A percentile compares a stretch with the other conserved stretches of the same genome.
Evolutionary conservation across 2,888 invertebrate species (phyloP).

Genomic region (Odontothrips loti): DNA sequence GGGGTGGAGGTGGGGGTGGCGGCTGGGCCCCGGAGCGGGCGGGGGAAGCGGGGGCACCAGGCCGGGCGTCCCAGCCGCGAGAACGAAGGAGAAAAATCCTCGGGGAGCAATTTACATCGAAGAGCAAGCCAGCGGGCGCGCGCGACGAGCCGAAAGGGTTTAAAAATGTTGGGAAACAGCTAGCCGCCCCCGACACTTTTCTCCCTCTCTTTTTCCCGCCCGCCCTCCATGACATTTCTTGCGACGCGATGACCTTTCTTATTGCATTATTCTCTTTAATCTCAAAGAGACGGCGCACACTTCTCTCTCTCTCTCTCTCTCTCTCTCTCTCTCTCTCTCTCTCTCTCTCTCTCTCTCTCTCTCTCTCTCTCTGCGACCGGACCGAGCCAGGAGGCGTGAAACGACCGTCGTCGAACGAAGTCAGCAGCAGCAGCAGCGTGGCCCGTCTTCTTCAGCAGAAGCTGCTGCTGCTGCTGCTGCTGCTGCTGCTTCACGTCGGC

Average conservation of each 20-base stretch:
- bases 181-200: background rate
- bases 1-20: background rate
- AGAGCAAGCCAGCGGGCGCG: background rate
- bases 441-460: too few relatives aligned
- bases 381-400: too few relatives aligned
- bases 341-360: constrained; percentile 12
- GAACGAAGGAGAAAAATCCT: background rate
- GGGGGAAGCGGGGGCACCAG: background rate
- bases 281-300: background rate
- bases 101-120: background rate
- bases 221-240: constrained; percentile 11
- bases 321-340: constrained; percentile 32
- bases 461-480: too few relatives aligned
- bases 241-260: constrained; percentile 17
- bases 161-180: background rate
- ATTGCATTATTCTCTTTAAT: constrained; percentile 23
- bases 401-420: too few relatives aligned
- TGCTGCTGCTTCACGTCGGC: too few relatives aligned
- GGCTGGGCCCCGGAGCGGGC: background rate
- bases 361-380: background rate
- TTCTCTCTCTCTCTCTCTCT: constrained; percentile 25
- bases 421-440: too few relatives aligned
- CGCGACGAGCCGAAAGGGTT: background rate
- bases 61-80: too few relatives aligned
- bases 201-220: background rate